Evolutionary conservation across 1,140 invertebrate species (phyloP).

Genomic region (Microplitis demolitor): DNA sequence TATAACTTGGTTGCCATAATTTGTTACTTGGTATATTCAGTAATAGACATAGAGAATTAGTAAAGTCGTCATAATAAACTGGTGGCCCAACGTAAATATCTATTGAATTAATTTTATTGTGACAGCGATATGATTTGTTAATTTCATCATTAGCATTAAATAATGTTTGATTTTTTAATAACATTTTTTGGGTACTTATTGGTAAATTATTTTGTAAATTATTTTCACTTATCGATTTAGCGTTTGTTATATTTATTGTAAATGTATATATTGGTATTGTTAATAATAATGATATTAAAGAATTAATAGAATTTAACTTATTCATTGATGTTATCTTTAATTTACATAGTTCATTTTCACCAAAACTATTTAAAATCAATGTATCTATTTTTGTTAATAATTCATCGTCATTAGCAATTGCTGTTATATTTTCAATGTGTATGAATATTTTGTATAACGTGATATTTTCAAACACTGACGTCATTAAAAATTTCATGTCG

Average conservation of each 20-base stretch:
- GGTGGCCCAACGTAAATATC: not conserved
- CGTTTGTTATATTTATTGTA: not conserved
- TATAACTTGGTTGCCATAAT: not conserved
- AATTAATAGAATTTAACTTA: not conserved
- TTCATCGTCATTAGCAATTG: not conserved
- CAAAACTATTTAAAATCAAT: not conserved
- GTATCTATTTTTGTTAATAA: not conserved
- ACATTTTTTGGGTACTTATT: not conserved
- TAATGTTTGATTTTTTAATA: not conserved
- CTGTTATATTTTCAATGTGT: not conserved
- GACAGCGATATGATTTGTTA: not conserved
- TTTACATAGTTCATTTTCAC: not conserved
- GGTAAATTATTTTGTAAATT: not conserved
- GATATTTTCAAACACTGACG: not conserved
- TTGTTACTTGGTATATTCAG: not conserved
- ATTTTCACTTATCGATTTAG: not conserved
- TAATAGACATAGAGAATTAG: not conserved
- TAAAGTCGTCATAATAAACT: not conserved
- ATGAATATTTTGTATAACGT: not conserved
- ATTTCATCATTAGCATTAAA: not conserved
- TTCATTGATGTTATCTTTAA: not conserved
- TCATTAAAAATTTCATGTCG: not conserved
- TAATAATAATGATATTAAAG: not conserved
- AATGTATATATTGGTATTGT: not conserved
- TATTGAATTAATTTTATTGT: not conserved